phyloP scores from a whole-genome alignment of 1,140 invertebrate genomes.

The Mylabris phalerata region DNA sequence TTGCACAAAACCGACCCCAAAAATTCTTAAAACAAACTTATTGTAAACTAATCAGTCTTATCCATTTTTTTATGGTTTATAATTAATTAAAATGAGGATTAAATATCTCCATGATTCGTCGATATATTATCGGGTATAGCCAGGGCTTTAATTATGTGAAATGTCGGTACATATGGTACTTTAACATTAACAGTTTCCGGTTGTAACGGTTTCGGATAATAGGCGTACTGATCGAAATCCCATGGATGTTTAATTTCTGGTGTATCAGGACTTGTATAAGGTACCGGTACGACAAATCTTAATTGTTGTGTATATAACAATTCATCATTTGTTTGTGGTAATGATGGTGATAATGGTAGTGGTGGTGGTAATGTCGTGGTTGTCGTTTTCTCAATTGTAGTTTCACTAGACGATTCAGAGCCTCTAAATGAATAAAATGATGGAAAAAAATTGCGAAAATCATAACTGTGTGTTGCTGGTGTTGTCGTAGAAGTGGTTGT shows the following conservation, averaged over 20 bases:
- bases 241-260: slow-evolving; percentile 19
- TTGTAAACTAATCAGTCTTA: slow-evolving; percentile 11
- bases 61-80: neutral
- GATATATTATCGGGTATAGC: slow-evolving; percentile 25
- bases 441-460: slow-evolving; percentile 23
- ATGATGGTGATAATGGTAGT: slow-evolving; percentile 15
- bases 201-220: slow-evolving; percentile 28
- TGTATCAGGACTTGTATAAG: slow-evolving; percentile 21
- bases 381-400: slow-evolving; percentile 4
- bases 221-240: slow-evolving; percentile 31
- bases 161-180: slow-evolving; percentile 31
- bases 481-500: slow-evolving; percentile 11
- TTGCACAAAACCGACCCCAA: slow-evolving; percentile 32
- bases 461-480: slow-evolving; percentile 6
- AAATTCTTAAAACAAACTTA: neutral
- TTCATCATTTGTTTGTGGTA: slow-evolving; percentile 8
- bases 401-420: slow-evolving; percentile 9
- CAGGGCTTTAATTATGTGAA: slow-evolving; percentile 34
- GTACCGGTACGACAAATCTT: slow-evolving; percentile 36
- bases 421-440: slow-evolving; percentile 19
- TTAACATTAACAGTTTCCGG: slow-evolving; percentile 22
- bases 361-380: slow-evolving; percentile 17
- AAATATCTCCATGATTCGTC: neutral
- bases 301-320: slow-evolving; percentile 30
- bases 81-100: neutral